Percentiles rank a stretch among this genome's conserved stretches.
Evolutionary conservation across 2,113 vertebrate species (phyloP).

Genomic region (Phrynosoma platyrhinos): DNA sequence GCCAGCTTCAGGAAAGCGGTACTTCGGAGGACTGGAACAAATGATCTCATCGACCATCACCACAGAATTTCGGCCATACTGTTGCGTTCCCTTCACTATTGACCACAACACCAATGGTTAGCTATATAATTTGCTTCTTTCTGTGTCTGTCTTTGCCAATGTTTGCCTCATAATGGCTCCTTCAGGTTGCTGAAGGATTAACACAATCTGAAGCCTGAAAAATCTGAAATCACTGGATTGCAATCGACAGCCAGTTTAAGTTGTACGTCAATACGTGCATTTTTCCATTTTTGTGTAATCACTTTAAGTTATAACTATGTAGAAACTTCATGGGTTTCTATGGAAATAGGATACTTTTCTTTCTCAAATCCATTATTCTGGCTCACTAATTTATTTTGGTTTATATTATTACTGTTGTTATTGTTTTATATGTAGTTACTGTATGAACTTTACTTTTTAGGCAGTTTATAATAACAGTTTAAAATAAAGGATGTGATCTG

Average conservation of each 20-base stretch:
- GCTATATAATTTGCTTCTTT: background rate
- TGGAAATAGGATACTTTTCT: background rate
- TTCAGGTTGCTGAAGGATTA: background rate
- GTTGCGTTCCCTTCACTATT: slow-evolving; percentile 87
- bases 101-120: slow-evolving; percentile 68
- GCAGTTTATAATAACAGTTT: background rate
- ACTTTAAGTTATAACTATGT: background rate
- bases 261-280: background rate
- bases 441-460: background rate
- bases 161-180: background rate
- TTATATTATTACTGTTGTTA: background rate
- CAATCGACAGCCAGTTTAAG: background rate
- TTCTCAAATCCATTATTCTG: background rate
- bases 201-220: slow-evolving; percentile 4
- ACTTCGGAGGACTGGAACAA: slow-evolving; percentile 92
- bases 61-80: slow-evolving; percentile 86
- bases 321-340: slow-evolving; percentile 2
- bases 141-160: background rate
- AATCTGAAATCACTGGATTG: slow-evolving; percentile 6
- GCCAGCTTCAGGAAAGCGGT: slow-evolving; percentile 93
- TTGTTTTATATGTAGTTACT: background rate
- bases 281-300: slow-evolving; percentile 3
- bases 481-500: background rate
- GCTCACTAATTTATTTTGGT: background rate
- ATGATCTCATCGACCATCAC: slow-evolving; percentile 98